Evolutionary conservation across 2,888 invertebrate species (phyloP).

Genomic region (Argyresthia goedartella): DNA sequence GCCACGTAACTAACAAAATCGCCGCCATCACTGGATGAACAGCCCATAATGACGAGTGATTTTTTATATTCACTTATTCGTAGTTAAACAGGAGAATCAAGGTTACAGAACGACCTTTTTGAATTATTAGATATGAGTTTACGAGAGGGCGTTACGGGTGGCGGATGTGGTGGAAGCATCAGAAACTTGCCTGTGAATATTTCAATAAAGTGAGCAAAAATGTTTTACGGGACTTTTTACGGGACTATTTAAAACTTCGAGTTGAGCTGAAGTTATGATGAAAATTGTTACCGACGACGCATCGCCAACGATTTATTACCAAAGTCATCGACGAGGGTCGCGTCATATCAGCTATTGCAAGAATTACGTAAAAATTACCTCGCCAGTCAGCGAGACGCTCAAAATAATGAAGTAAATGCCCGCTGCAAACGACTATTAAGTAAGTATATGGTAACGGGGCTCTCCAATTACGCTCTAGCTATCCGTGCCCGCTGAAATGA

Average conservation of each 20-base stretch:
- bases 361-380: neutral
- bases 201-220: constrained; percentile 23
- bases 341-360: too few species aligned
- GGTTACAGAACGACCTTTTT: too few species aligned
- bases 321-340: too few species aligned
- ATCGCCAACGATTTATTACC: too few species aligned
- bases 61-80: too few species aligned
- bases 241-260: constrained; percentile 22
- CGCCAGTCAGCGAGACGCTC: neutral
- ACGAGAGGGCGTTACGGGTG: constrained; percentile 16
- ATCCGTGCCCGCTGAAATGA: constrained; percentile 44
- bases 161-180: constrained; percentile 27
- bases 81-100: too few species aligned
- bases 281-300: constrained; percentile 6
- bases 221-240: constrained; percentile 26
- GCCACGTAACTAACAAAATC: too few species aligned
- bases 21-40: too few species aligned
- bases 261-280: constrained; percentile 4
- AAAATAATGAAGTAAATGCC: constrained; percentile 1
- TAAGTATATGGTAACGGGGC: constrained; percentile 23
- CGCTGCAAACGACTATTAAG: constrained; percentile 20
- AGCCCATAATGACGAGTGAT: too few species aligned
- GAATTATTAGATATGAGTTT: too few species aligned
- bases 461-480: constrained; percentile 40
- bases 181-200: constrained; percentile 38